Evolutionary conservation across 2,797 vertebrate genomes (phyloP).

Genomic region (Molossus molossus): DNA sequence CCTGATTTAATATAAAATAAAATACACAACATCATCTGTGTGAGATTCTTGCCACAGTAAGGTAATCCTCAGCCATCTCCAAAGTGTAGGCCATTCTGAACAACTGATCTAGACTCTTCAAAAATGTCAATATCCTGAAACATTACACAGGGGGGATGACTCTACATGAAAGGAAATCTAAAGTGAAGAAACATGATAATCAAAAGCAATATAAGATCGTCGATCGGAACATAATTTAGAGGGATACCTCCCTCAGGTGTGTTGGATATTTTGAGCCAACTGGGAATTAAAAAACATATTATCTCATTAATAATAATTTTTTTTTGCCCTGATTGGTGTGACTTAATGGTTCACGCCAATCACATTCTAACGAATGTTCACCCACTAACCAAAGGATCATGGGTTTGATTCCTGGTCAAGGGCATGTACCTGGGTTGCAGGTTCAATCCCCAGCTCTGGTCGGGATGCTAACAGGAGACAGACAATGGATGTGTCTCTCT

Average conservation of each 20-base stretch:
- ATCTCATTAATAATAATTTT: not conserved
- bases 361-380: too few species aligned
- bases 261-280: not conserved
- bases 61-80: not conserved
- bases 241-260: too few species aligned
- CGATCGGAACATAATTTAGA: not conserved
- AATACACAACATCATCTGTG: not conserved
- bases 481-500: too few species aligned
- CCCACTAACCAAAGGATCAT: too few species aligned
- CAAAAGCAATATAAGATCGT: not conserved
- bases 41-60: constrained; percentile 28
- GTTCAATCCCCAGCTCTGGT: too few species aligned
- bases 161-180: not conserved
- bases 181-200: not conserved
- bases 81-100: not conserved
- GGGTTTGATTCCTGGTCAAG: too few species aligned
- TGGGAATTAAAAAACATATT: not conserved
- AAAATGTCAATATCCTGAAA: not conserved
- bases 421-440: too few species aligned
- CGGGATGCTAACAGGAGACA: too few species aligned
- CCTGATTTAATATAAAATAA: not conserved
- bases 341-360: too few species aligned
- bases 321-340: not conserved
- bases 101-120: not conserved
- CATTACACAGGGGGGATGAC: not conserved